Evolutionary conservation across 2,113 vertebrate genomes (phyloP).

Genomic region (Notarius lentiginosus): DNA sequence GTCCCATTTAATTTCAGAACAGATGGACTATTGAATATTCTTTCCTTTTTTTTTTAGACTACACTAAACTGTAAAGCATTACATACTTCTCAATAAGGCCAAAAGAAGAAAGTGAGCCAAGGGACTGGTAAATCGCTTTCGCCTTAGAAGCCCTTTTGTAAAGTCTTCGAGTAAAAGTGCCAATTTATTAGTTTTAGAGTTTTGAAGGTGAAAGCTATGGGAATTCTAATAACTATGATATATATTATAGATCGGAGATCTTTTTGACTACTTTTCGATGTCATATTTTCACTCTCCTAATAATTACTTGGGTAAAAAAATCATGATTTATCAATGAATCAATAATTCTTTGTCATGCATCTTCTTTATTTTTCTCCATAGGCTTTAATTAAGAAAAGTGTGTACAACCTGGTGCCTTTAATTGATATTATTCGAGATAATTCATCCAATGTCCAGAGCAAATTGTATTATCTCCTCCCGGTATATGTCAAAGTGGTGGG

Average conservation of each 20-base stretch:
- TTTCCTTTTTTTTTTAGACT: background rate
- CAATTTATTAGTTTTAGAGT: constrained; percentile 25
- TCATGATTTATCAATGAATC: background rate
- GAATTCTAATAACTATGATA: background rate
- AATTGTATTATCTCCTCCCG: constrained; percentile 43
- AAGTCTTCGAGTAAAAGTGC: background rate
- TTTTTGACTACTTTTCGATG: background rate
- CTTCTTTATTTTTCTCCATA: background rate
- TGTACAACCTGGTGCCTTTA: constrained; percentile 40
- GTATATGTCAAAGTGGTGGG: constrained; percentile 48
- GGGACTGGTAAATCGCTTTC: background rate
- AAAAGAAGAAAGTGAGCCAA: constrained; percentile 3
- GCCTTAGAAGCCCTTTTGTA: background rate
- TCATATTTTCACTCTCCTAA: background rate
- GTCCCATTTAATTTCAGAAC: constrained; percentile 15
- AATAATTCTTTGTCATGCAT: background rate
- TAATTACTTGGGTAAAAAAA: background rate
- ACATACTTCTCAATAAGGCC: constrained; percentile 3
- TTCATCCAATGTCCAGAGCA: constrained; percentile 42
- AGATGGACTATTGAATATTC: constrained; percentile 12
- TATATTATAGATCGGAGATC: background rate
- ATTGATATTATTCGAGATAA: constrained; percentile 51
- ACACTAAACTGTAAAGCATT: background rate
- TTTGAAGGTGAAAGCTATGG: background rate
- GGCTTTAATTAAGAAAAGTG: constrained; percentile 49